A percentile compares a stretch with the other conserved stretches of the same genome.
phyloP scores from a whole-genome alignment of 2,888 invertebrate species.

The Oscheius onirici region DNA sequence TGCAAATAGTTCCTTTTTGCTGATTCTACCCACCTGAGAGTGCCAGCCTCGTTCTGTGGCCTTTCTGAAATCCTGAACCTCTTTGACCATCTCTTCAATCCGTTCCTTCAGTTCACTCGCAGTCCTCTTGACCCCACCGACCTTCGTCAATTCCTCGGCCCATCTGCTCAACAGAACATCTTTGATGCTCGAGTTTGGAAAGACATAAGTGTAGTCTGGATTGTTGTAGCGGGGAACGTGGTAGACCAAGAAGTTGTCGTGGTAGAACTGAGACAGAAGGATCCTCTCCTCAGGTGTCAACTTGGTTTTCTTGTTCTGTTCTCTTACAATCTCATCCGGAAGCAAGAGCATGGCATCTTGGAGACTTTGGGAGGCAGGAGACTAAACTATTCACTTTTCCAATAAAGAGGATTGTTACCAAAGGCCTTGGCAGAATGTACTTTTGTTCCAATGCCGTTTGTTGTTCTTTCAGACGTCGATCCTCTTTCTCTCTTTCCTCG shows the following conservation, averaged over 20 bases:
- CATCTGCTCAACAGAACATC: neutral
- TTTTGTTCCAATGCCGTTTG: no score
- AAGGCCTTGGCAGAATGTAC: no score
- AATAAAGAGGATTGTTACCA: no score
- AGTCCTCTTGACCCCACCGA: neutral
- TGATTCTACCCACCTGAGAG: neutral
- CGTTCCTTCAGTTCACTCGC: neutral
- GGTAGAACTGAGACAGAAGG: constrained; percentile 15
- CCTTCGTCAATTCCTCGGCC: neutral
- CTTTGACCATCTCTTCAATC: neutral
- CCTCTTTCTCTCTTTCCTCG: neutral
- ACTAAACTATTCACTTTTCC: no score
- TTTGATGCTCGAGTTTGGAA: neutral
- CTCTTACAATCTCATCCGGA: neutral
- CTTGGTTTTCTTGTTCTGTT: neutral
- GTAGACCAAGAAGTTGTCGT: constrained; percentile 21
- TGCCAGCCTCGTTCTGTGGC: neutral
- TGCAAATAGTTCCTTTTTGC: neutral
- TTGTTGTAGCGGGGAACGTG: neutral
- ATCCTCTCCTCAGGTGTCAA: constrained; percentile 9
- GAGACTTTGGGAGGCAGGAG: neutral
- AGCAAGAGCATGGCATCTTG: neutral
- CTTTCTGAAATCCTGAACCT: neutral
- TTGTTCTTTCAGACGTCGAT: neutral
- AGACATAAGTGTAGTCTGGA: constrained; percentile 5